Base-by-base conservation (phyloP, 2,113 vertebrate species). In the Sturnus vulgaris region DNA sequence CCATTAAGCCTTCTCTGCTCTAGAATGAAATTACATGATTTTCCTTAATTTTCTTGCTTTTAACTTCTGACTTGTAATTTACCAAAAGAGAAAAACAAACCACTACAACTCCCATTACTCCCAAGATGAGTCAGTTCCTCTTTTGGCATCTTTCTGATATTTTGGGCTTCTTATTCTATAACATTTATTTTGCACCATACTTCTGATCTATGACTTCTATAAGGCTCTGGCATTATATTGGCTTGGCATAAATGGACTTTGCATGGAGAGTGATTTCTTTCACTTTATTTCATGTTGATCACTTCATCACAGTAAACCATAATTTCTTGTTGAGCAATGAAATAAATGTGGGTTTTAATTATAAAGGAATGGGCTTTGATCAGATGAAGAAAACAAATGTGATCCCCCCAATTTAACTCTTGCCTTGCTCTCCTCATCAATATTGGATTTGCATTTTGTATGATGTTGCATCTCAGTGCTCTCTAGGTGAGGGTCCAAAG, bases 61-160 rank as follows among this genome's bases (percentile, higher is more conserved):
- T 85, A 88, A 84, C 55, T 96, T 95, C 76, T 87, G 57, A 46
- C 59, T 86, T 86, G 16, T 42, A 47, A 79, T 89, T 92, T 89
- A 40, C 23, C 33, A 87, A 55, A 87, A 78, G 46, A 40, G 31
- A 55, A 59, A 60, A 64, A 23, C 39, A 65, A 46, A 20, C 40
- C 25, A 40, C n/a, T 30, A 7, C 55, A 69, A 14, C 16, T 39
- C 37, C 55, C 56, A 12, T 53, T 30, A 14, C 24, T 44, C 39
- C 60, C 39, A 53, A 42, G 39, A 30, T 10, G 2, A n/a, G 23
- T 47, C 59, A 77, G 10, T 70, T 72, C 39, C 63, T 40, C 0
- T 39, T 93, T 65, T n/a, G 44, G 17, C 68, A 44, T 65, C 46
- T 80, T 71, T 37, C 11, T 71, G 53, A 7, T 75, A 30, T 39